phyloP scores from a whole-genome alignment of 2,797 vertebrate genomes.

The Salmo trutta region DNA sequence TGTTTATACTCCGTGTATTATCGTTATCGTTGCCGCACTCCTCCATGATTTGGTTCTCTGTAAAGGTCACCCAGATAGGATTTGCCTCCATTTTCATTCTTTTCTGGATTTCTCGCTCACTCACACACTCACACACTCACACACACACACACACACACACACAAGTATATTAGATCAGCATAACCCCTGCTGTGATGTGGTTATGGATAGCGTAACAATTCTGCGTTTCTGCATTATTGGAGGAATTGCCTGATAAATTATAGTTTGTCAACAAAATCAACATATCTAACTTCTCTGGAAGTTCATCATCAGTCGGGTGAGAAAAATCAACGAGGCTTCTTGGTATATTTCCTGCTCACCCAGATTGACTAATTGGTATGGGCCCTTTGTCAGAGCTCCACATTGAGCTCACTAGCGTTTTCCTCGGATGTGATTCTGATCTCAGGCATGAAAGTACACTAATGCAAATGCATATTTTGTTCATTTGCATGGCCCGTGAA shows the following conservation, averaged over 20 bases:
- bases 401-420: constrained; percentile 67
- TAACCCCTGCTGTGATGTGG: no score
- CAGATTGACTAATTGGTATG: constrained; percentile 74
- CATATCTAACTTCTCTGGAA: constrained; percentile 39
- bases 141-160: background rate
- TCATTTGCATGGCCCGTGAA: constrained; percentile 64
- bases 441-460: constrained; percentile 57
- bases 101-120: constrained; percentile 33
- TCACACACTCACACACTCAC: background rate
- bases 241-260: no score
- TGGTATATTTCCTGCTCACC: constrained; percentile 73
- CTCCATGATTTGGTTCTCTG: constrained; percentile 49
- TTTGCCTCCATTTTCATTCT: constrained; percentile 47
- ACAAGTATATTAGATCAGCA: background rate
- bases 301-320: constrained; percentile 72
- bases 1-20: constrained; percentile 54
- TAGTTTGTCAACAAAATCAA: no score
- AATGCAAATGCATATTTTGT: constrained; percentile 61
- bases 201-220: no score
- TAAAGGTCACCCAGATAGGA: constrained; percentile 67
- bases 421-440: constrained; percentile 73
- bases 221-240: no score
- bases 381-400: constrained; percentile 68
- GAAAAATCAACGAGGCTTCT: constrained; percentile 66
- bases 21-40: constrained; percentile 52